These are phyloP conservation scores for Stenopsyche tienmushanensis DNA, from an alignment of 1,140 invertebrate species.

Conservation along the genomic window DNA sequence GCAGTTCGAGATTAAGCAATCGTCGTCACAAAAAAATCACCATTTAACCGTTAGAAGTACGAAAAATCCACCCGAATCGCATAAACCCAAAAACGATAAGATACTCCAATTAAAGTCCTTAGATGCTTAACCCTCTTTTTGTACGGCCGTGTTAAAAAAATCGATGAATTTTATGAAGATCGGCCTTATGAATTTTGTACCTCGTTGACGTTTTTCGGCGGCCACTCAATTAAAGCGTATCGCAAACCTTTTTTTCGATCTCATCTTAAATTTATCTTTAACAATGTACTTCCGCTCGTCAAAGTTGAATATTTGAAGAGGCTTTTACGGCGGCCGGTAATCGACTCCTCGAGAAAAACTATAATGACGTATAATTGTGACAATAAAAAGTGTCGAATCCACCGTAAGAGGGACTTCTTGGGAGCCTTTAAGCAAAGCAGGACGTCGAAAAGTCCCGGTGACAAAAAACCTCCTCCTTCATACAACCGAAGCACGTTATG, in stretches of 20 bases:
- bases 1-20: constrained; percentile 6
- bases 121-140: constrained; percentile 4
- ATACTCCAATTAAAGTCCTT: constrained; percentile 7
- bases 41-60: constrained; percentile 3
- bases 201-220: neutral
- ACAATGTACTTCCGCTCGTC: constrained; percentile 37
- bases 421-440: neutral
- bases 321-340: neutral
- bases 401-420: neutral
- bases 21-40: constrained; percentile 11
- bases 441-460: neutral
- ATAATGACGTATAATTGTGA: constrained; percentile 37
- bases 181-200: no score
- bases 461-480: no score
- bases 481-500: no score
- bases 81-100: neutral
- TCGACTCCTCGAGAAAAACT: constrained; percentile 28
- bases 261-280: constrained; percentile 29
- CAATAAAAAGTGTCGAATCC: constrained; percentile 9
- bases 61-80: constrained; percentile 9
- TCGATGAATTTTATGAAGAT: no score
- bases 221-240: constrained; percentile 20
- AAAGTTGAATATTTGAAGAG: constrained; percentile 28
- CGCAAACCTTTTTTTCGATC: constrained; percentile 5
- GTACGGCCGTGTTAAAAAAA: no score